Evolutionary conservation across 2,113 vertebrate genomes (phyloP), one percentile per base, ranked within the genome.

Genomic region (Cynocephalus volans): DNA sequence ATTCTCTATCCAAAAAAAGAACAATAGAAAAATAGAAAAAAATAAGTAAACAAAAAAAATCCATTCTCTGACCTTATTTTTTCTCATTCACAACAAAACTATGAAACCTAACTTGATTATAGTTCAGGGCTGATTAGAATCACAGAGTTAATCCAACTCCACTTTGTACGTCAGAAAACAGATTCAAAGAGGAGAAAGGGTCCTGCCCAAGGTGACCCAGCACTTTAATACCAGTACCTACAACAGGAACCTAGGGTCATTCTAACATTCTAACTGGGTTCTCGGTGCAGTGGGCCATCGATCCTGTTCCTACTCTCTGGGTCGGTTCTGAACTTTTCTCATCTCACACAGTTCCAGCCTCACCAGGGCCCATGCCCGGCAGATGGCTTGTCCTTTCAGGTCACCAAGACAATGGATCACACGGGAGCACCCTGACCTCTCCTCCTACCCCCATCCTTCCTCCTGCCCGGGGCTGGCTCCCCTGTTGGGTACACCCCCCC

Each of bases 251-350:
- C 5, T 21, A 52, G 50, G 69, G 50, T 50, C 48, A 26, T 75
- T 33, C 54, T 41, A 67, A 18, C 54, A 67, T 33, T 28, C 33
- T 19, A 23, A 5, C 76, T 17, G 24, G 54, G 50, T 19, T 70
- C 26, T 67, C 54, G 0, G 26, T 5, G 18, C 2, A 0, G 41
- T 0, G 26, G 33, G 33, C 33, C 21, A 5, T 13, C 0, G 0
- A 17, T 33, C 17, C 12, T 15, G 21, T 54, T 24, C 15, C 3
- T 52, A 6, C 28, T 95, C 36, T 48, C 15, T 7, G 9, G 28
- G 65, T 67, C 18, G 11, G 15, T 31, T 26, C 58, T 26, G 60
- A 75, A 70, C 21, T 24, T 36, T 76, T 70, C 60, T 52, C 45
- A 21, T 62, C 58, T 69, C 36, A 11, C 50, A n/a, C 50, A 54